phyloP scores from a whole-genome alignment of 2,113 vertebrate species.

The Serinus canaria region DNA sequence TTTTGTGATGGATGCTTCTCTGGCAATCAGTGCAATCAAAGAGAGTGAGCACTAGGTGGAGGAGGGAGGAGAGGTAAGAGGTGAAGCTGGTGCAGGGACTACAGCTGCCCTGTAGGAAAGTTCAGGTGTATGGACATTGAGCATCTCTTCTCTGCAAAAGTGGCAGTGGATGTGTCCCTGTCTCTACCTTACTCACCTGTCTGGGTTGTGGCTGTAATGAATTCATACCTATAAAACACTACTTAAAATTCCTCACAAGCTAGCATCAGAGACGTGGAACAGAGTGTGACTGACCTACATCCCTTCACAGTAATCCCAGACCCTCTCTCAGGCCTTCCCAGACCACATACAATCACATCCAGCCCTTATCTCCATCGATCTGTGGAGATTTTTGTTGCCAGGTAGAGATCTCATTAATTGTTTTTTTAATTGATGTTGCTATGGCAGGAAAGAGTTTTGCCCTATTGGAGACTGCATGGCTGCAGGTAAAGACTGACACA shows the following conservation, averaged over 20 bases:
- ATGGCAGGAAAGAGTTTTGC: not conserved
- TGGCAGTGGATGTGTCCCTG: not conserved
- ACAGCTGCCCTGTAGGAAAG: not conserved
- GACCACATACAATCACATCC: rapidly evolving
- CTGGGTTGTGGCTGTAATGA: not conserved
- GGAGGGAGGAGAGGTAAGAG: not conserved
- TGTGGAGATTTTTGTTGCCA: not conserved
- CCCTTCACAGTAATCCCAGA: not conserved
- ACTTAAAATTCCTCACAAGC: not conserved
- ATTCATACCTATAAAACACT: not conserved
- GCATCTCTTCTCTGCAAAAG: not conserved
- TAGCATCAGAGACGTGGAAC: not conserved
- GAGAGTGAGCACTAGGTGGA: not conserved
- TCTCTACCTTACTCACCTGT: not conserved
- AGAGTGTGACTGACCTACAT: not conserved
- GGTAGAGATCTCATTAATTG: not conserved
- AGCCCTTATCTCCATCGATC: not conserved
- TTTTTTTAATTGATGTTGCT: slow-evolving; percentile 27
- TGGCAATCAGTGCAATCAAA: not conserved
- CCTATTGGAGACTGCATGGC: not conserved
- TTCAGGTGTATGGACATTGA: not conserved
- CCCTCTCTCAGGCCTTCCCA: not conserved
- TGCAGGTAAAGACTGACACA: not conserved
- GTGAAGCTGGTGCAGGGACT: not conserved
- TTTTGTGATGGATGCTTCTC: not conserved